phyloP scores from a whole-genome alignment of 2,888 invertebrate species.

The Orthonychiurus folsomi region DNA sequence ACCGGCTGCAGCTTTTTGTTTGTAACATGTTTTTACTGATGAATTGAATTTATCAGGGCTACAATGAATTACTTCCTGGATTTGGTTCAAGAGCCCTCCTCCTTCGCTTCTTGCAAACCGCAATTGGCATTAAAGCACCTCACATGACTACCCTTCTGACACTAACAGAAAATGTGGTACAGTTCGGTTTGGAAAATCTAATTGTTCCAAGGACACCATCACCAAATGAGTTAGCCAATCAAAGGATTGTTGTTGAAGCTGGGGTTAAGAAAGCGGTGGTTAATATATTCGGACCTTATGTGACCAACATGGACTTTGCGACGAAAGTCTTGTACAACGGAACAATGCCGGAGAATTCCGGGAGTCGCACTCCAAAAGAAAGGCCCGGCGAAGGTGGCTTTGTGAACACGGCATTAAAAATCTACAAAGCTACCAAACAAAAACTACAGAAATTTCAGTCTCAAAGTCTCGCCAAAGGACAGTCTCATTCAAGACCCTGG shows the following conservation, averaged over 20 bases:
- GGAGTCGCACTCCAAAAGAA: too few relatives aligned
- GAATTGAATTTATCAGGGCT: too few relatives aligned
- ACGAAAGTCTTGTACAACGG: background rate
- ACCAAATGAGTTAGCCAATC: too few relatives aligned
- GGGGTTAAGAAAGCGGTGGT: background rate
- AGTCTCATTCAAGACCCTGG: too few relatives aligned
- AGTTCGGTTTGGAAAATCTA: background rate
- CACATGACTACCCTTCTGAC: background rate
- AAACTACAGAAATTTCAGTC: too few relatives aligned
- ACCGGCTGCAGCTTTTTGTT: too few relatives aligned
- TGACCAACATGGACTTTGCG: background rate
- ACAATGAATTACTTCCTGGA: background rate
- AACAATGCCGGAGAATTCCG: too few relatives aligned
- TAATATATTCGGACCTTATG: background rate
- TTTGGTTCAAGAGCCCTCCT: background rate
- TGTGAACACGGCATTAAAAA: too few relatives aligned
- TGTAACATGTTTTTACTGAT: background rate
- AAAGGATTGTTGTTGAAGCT: too few relatives aligned
- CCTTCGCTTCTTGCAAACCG: background rate
- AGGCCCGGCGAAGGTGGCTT: too few relatives aligned
- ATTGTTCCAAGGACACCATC: background rate
- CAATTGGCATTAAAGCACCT: background rate
- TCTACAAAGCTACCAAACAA: too few relatives aligned
- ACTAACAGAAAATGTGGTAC: background rate
- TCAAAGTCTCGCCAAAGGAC: too few relatives aligned